Evolutionary conservation across 2,797 vertebrate genomes (phyloP).

Genomic region (Sebastes jordani): DNA sequence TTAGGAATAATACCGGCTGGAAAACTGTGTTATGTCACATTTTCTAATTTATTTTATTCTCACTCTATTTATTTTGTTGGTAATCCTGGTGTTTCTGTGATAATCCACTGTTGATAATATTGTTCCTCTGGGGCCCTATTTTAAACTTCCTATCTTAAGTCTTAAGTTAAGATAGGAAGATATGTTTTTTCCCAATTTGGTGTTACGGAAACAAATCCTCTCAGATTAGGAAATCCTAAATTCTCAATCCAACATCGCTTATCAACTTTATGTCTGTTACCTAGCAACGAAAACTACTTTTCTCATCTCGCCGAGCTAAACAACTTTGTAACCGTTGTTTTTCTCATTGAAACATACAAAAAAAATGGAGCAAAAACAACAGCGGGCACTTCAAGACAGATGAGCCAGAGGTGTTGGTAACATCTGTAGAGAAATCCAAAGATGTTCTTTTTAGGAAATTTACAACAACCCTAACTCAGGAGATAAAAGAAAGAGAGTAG

Average conservation of each 20-base stretch:
- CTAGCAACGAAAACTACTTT: neutral
- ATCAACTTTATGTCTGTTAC: neutral
- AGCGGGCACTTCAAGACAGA: neutral
- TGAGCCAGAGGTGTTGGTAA: neutral
- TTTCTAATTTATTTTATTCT: neutral
- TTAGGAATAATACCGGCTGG: neutral
- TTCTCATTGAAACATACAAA: neutral
- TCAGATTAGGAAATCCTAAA: too few relatives aligned
- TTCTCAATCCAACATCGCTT: too few relatives aligned
- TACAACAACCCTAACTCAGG: neutral
- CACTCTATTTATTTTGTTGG: neutral
- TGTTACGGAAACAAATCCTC: too few relatives aligned
- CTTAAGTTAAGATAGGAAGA: too few relatives aligned
- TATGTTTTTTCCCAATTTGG: too few relatives aligned
- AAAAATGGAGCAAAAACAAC: neutral
- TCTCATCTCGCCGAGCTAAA: neutral
- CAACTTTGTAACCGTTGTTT: neutral
- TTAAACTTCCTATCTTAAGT: too few relatives aligned
- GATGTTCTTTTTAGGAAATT: neutral
- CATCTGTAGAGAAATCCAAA: too few relatives aligned
- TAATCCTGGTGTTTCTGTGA: neutral
- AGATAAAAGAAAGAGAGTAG: neutral
- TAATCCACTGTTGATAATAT: neutral
- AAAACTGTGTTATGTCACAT: neutral
- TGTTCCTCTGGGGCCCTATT: neutral